Percentiles rank a stretch among this genome's conserved stretches.
Conservation (phyloP, 2,888 invertebrate genomes). For the Steinernema carpocapsae region DNA sequence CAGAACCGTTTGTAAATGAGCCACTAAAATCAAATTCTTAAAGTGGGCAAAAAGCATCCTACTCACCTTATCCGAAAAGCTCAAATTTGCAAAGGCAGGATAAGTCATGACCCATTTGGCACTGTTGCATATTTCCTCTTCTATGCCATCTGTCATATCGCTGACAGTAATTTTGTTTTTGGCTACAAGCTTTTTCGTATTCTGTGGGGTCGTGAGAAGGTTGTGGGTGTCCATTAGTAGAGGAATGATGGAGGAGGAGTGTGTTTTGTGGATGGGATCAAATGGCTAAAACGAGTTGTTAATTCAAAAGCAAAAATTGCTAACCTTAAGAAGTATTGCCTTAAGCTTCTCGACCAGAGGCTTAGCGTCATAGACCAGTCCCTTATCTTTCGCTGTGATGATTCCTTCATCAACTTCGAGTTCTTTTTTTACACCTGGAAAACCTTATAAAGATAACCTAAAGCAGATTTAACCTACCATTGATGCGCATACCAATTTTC, state of each 20-base stretch:
- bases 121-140: background rate
- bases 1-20: background rate
- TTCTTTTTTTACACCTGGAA: no score
- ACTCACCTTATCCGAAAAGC: background rate
- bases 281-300: background rate
- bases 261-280: no score
- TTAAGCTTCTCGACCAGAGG: background rate
- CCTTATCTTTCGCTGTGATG: background rate
- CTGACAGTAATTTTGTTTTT: background rate
- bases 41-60: background rate
- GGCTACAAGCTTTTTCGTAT: background rate
- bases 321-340: background rate
- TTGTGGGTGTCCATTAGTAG: no score
- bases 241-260: background rate
- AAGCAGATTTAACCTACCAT: background rate
- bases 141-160: background rate
- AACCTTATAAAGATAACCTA: no score
- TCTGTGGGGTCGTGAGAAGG: no score
- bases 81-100: background rate
- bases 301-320: background rate
- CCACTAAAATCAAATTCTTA: background rate
- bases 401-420: no score
- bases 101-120: background rate
- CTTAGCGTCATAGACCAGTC: conserved; percentile 1
- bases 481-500: background rate